These are phyloP conservation scores for Philaenus spumarius DNA, from an alignment of 1,140 invertebrate species.

Conservation along the genomic window DNA sequence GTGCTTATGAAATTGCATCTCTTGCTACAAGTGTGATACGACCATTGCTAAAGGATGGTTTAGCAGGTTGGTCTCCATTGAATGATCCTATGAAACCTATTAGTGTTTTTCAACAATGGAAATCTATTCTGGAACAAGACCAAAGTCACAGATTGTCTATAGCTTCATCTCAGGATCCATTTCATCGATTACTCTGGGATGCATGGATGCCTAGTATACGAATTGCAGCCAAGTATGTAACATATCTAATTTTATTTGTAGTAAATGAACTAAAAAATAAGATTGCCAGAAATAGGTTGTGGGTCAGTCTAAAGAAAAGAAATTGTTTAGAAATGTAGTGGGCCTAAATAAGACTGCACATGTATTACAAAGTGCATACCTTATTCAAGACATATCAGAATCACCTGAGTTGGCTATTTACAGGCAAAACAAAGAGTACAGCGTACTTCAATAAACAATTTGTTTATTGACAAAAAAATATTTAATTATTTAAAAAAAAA, in stretches of 20 bases:
- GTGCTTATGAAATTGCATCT: slow-evolving; percentile 55
- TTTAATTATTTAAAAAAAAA: no score
- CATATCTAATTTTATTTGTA: neutral
- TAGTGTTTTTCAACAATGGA: slow-evolving; percentile 66
- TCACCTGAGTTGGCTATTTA: no score
- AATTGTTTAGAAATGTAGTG: no score
- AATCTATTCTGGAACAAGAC: slow-evolving; percentile 50
- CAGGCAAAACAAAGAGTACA: no score
- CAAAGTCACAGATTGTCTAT: slow-evolving; percentile 38
- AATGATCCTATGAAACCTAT: slow-evolving; percentile 52
- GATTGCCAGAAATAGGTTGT: neutral
- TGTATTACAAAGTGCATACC: no score
- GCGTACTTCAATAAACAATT: no score
- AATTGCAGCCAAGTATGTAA: slow-evolving; percentile 54
- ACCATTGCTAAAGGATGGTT: slow-evolving; percentile 57
- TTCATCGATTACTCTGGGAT: slow-evolving; percentile 80
- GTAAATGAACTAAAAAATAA: neutral
- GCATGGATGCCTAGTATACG: slow-evolving; percentile 80
- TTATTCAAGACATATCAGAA: no score
- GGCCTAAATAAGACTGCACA: no score
- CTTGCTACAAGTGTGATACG: slow-evolving; percentile 57
- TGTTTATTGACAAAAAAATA: no score
- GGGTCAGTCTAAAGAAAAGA: no score
- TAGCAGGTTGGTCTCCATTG: slow-evolving; percentile 69
- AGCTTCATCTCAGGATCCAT: slow-evolving; percentile 59